Conservation (phyloP, 1,140 invertebrate species). For the Drosophila eugracilis region DNA sequence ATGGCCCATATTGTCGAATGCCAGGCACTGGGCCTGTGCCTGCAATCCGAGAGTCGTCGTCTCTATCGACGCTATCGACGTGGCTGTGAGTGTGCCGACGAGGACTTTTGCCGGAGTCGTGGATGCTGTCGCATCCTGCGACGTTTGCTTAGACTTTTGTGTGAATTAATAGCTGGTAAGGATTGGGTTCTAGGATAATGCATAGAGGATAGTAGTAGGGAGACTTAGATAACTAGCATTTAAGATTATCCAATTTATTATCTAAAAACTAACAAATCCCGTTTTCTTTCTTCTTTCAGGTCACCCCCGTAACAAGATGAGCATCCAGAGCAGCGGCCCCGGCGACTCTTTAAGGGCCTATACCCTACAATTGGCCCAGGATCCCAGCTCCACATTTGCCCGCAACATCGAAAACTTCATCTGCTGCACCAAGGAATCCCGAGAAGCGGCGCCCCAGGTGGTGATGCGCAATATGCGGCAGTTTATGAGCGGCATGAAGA, state of each 20-base stretch:
- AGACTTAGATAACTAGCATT: too few relatives aligned
- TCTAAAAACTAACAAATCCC: not conserved
- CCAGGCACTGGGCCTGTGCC: conserved; percentile 60
- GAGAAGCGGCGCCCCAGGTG: conserved; percentile 93
- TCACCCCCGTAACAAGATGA: conserved; percentile 86
- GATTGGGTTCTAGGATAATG: not conserved
- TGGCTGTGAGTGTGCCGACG: conserved; percentile 65
- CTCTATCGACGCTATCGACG: conserved; percentile 75
- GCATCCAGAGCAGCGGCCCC: conserved; percentile 86
- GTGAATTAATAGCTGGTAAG: conserved; percentile 69
- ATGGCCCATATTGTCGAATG: conserved; percentile 78
- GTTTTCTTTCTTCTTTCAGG: conserved; percentile 41
- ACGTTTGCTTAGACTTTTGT: conserved; percentile 48
- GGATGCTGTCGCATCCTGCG: conserved; percentile 53
- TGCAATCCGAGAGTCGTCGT: conserved; percentile 61
- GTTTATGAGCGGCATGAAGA: conserved; percentile 99
- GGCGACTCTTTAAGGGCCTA: conserved; percentile 90
- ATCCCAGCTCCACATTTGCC: conserved; percentile 94
- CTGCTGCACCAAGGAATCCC: conserved; percentile 95
- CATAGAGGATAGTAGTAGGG: not conserved
- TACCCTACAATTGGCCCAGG: conserved; percentile 92
- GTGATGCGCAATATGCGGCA: conserved; percentile 97
- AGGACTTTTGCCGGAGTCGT: conserved; percentile 33
- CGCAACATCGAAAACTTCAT: conserved; percentile 97
- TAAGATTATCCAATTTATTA: too few relatives aligned